Percentiles rank a stretch among this genome's conserved stretches.
Conservation (phyloP, 1,140 invertebrate genomes). For the Heliconius hermathena region DNA sequence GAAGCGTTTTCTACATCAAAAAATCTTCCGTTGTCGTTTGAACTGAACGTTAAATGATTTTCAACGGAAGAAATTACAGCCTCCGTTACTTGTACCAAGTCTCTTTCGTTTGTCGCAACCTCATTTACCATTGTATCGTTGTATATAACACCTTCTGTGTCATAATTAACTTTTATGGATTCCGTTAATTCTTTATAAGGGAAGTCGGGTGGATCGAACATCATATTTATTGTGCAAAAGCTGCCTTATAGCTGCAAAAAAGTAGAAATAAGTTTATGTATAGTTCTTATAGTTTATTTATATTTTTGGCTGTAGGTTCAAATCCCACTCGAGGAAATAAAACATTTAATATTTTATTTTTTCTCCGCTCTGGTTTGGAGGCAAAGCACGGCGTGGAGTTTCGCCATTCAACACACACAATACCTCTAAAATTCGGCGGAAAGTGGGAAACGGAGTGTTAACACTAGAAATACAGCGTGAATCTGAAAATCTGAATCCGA, state of each 20-base stretch:
- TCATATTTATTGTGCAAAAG: constrained; percentile 50
- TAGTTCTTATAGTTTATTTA: too few species aligned
- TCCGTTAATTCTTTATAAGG: constrained; percentile 69
- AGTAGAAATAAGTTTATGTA: background rate
- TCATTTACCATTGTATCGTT: constrained; percentile 38
- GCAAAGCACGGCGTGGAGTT: too few species aligned
- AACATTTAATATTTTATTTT: too few species aligned
- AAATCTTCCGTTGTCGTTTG: constrained; percentile 55
- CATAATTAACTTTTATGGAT: constrained; percentile 55
- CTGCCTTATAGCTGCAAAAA: background rate
- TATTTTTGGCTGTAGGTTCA: too few species aligned
- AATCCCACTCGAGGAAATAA: too few species aligned
- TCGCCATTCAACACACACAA: too few species aligned
- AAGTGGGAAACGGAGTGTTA: too few species aligned
- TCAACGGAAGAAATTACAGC: constrained; percentile 53
- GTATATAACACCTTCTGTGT: constrained; percentile 59
- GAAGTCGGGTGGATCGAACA: constrained; percentile 73
- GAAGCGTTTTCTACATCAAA: constrained; percentile 56
- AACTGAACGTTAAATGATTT: constrained; percentile 57
- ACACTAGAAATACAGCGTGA: too few species aligned
- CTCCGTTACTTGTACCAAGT: constrained; percentile 50
- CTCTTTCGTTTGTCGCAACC: constrained; percentile 45
- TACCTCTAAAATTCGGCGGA: too few species aligned
- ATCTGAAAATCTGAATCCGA: too few species aligned
- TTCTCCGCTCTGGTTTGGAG: too few species aligned